These are phyloP conservation scores for Sternotherus odoratus DNA, from an alignment of 2,797 vertebrate species.

Conservation along the genomic window DNA sequence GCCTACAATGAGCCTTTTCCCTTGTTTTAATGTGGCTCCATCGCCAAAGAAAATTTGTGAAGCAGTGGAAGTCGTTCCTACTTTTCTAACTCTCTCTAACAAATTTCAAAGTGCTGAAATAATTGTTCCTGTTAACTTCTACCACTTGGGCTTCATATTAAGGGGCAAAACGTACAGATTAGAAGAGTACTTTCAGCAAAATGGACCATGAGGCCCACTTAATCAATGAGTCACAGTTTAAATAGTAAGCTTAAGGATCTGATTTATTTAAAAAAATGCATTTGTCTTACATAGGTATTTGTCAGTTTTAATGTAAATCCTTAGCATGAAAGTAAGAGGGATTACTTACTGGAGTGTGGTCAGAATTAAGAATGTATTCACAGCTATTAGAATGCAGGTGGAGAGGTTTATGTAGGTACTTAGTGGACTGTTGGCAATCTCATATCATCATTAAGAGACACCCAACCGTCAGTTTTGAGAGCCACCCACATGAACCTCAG, in stretches of 20 bases:
- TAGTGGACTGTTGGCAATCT: background rate
- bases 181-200: conserved; percentile 56
- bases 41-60: conserved; percentile 22
- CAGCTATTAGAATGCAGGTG: background rate
- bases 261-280: background rate
- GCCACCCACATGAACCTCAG: fast-evolving
- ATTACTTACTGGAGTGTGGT: background rate
- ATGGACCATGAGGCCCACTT: conserved; percentile 30
- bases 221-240: conserved; percentile 21
- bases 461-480: background rate
- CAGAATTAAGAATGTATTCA: background rate
- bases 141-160: conserved; percentile 26
- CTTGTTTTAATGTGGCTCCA: background rate
- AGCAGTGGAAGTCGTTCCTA: background rate
- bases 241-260: conserved; percentile 26
- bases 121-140: conserved; percentile 21
- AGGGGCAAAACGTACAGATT: background rate
- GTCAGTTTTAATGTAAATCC: background rate
- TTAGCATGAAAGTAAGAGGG: background rate
- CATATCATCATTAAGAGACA: background rate
- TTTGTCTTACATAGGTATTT: conserved; percentile 21
- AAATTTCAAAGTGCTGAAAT: conserved; percentile 18
- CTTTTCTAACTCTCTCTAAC: conserved; percentile 26
- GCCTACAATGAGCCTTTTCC: conserved; percentile 8
- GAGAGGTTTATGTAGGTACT: fast-evolving